Conservation (phyloP, 2,797 vertebrate genomes). For the Lepilemur septentrionalis region DNA sequence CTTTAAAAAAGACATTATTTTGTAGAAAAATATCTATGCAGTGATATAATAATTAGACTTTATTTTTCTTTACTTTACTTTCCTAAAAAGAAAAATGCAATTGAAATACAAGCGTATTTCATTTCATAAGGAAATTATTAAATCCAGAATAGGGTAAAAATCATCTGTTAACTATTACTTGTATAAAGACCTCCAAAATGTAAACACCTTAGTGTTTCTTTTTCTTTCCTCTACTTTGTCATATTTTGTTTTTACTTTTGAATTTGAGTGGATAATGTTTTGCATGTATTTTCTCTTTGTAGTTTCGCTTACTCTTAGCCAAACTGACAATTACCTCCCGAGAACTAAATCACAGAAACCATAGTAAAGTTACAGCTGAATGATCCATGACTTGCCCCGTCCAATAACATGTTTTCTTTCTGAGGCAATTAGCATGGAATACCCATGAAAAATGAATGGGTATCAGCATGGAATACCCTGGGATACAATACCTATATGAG, state of each 20-base stretch:
- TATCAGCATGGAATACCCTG: neutral
- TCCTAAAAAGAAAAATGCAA: neutral
- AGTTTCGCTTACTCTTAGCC: neutral
- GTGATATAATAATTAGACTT: neutral
- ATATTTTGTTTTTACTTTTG: neutral
- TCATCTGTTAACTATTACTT: neutral
- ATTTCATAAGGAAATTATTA: neutral
- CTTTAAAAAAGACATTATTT: neutral
- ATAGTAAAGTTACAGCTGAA: neutral
- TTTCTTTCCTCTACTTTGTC: neutral
- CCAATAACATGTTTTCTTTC: neutral
- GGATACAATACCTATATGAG: neutral
- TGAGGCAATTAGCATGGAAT: neutral
- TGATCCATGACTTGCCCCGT: neutral
- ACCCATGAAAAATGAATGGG: no score
- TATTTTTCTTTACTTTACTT: conserved; percentile 46
- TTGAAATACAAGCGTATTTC: neutral
- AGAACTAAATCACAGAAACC: neutral
- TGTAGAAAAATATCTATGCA: neutral
- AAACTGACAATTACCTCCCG: neutral
- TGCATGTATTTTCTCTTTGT: neutral
- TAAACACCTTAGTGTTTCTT: neutral
- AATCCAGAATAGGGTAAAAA: neutral
- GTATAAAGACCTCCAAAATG: neutral
- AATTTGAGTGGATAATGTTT: neutral